phyloP scores from a whole-genome alignment of 1,140 invertebrate genomes.

The Caenorhabditis latens region DNA sequence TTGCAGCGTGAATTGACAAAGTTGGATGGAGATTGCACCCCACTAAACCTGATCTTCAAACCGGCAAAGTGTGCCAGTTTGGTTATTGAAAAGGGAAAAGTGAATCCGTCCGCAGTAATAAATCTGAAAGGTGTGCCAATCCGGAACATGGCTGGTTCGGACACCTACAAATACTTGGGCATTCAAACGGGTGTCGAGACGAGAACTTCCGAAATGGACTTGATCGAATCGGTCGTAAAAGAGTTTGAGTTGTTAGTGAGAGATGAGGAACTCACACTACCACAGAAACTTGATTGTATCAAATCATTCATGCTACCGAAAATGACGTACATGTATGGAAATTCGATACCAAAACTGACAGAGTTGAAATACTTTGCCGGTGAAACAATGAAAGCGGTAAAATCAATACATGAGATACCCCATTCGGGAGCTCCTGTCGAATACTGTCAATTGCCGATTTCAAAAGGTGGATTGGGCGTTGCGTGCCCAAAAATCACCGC shows the following conservation, averaged over 20 bases:
- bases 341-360: not conserved
- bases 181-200: not conserved
- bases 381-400: not conserved
- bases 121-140: not conserved
- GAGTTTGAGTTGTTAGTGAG: not conserved
- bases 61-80: slow-evolving; percentile 10
- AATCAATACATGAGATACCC: not conserved
- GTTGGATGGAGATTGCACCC: not conserved
- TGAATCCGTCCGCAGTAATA: not conserved
- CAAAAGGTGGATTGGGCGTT: not conserved
- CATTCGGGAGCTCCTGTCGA: not conserved
- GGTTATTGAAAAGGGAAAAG: not conserved
- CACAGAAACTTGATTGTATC: not conserved
- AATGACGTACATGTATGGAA: not conserved
- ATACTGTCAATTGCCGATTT: not conserved
- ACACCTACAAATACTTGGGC: not conserved
- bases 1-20: not conserved
- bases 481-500: not conserved
- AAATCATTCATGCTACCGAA: not conserved
- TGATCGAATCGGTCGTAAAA: not conserved
- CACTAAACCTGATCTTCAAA: not conserved
- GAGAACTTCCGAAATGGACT: not conserved
- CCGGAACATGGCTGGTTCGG: not conserved
- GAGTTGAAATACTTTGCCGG: not conserved
- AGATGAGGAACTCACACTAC: not conserved